Conservation (phyloP, 1,140 invertebrate genomes). For the Sycophila sp. region DNA sequence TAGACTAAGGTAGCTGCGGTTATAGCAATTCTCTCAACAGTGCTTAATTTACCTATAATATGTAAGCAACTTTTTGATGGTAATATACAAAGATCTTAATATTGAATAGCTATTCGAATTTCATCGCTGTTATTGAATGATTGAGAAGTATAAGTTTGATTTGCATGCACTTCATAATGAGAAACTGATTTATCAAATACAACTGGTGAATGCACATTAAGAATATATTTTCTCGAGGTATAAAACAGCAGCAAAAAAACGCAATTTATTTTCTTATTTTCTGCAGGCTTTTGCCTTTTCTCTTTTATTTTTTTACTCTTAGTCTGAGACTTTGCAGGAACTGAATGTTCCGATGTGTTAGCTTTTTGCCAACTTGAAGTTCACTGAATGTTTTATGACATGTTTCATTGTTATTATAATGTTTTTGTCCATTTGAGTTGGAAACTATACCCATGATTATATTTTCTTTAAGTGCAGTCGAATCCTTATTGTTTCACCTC, state of each 20-base stretch:
- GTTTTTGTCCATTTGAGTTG: not conserved
- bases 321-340: conserved; percentile 1
- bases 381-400: not conserved
- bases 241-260: not conserved
- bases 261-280: not conserved
- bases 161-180: conserved; percentile 49
- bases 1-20: conserved; percentile 45
- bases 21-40: conserved; percentile 30
- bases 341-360: conserved; percentile 17
- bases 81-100: conserved; percentile 54
- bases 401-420: not conserved
- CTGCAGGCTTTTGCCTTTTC: not conserved
- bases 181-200: conserved; percentile 44
- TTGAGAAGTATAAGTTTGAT: conserved; percentile 49
- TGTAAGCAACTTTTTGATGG: conserved; percentile 52
- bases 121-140: conserved; percentile 51
- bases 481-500: conserved; percentile 45
- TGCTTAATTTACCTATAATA: conserved; percentile 48
- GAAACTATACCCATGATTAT: not conserved
- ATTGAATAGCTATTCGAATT: conserved; percentile 52
- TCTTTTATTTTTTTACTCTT: not conserved
- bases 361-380: not conserved
- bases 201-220: not conserved
- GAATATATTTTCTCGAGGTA: not conserved
- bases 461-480: conserved; percentile 37